Evolutionary conservation across 2,888 invertebrate species (phyloP), one percentile per base, ranked within the genome.

Genomic region (Dasypolia templi): DNA sequence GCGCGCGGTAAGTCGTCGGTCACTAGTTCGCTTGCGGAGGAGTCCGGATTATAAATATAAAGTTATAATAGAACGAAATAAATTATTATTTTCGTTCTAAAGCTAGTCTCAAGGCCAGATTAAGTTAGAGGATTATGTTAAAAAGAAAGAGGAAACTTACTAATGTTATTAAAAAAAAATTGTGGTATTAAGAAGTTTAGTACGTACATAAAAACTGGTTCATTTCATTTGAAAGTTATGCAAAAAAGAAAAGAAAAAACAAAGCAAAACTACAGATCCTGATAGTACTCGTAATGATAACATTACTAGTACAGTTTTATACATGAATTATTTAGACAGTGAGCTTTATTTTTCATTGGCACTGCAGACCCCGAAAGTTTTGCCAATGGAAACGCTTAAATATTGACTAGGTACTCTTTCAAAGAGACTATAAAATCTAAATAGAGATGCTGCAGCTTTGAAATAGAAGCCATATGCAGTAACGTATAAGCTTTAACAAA

Each of bases 131-230:
- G 26, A n/a, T n/a, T n/a, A n/a, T n/a, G n/a, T n/a, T n/a, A n/a
- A n/a, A 80, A 61, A 14, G n/a, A 62, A 65, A 56, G 51, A 55
- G 22, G 26, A 74, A 75, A 53, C 56, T 62, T 22, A 51, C 56
- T 75, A 75, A 81, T 75, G 51, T 66, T 77, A 77, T 77, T 77
- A 77, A 77, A 66, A 74, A n/a, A 77, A 81, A 32, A 75, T 77
- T 66, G 44, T 51, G 44, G 53, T 62, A 26, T 75, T 44, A 39
- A 32, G n/a, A 66, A 74, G 35, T 81, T 79, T 22, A 14, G 26
- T 53, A 55, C 22, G 0, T 4, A 62, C 11, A 66, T 75, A 66
- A 74, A 72, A 62, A 74, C 59, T 22, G 81, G 35, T 51, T 74
- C 75, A 62, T 77, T 75, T 66, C 32, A 12, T 81, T 32, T 42